Base-by-base conservation (phyloP, 2,113 vertebrate species). In the Hyla sarda region DNA sequence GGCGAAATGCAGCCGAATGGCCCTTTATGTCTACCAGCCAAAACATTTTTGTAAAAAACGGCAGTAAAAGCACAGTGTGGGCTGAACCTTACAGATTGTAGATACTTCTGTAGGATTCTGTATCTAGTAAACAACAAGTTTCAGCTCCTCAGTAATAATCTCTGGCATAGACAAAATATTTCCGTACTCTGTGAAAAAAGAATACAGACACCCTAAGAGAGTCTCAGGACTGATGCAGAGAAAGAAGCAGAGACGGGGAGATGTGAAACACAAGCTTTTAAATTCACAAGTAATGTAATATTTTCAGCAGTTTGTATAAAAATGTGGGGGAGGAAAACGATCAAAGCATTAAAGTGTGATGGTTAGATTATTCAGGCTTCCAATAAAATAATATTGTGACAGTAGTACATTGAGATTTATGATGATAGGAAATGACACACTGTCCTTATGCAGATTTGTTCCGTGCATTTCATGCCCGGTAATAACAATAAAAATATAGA, bases 361-460 rank as follows among this genome's bases (percentile, higher is more conserved):
- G 73, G 83, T 47, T 47, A 78, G 41, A 78, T 85, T 78, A 67
- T 85, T 48, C 83, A 32, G 45, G 52, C 74, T 78, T 78, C 83
- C 58, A 85, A 85, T 69, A 78, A 79, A 78, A 85, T 60, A 84
- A 76, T 84, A 84, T 84, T 84, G 82, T 84, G 82, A 84, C 82
- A 84, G 60, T 60, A 65, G 72, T 65, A 47, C 54, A 84, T 76
- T 84, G 72, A 74, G 82, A 84, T 84, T 84, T 76, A 76, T 74
- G 65, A 50, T 75, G 5, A 76, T 50, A 48, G 37, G 52, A 84
- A 84, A 58, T 28, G 48, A 83, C 69, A 83, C 65, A 25, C 10
- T 79, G 76, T 79, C 32, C 76, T 79, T 60, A 79, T 37, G 54
- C 25, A 79, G 54, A 79, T 60, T 60, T 45, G 54, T 23, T 62